Base-by-base conservation (phyloP, 2,888 invertebrate genomes). In the Drosophila siamana region DNA sequence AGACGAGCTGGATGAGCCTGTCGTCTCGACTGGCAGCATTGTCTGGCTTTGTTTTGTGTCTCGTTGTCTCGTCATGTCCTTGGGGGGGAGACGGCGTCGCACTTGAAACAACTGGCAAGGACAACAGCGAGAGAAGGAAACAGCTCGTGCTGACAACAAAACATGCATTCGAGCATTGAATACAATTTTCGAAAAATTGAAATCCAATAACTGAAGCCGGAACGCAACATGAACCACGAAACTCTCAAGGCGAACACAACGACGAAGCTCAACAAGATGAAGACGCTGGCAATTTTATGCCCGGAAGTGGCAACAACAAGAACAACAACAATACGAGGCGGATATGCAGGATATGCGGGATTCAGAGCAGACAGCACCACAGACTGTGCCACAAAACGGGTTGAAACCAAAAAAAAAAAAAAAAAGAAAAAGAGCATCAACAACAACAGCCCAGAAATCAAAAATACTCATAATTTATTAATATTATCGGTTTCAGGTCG, bases 391-490 rank as follows among this genome's bases (percentile, higher is more conserved):
- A 47, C 43, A 69, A 57, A 67, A 51, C 40, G 44, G 33, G 62
- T 60, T 62, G 54, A n/a, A n/a, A 55, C 74, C 55, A 48, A 48
- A 28, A 48, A 24, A 36, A 48, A 56, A 52, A 64, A 41, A 55
- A 59, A 64, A 15, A 50, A 28, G n/a, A 40, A 36, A 64, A 56
- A 48, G 19, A 61, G 44, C 43, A 55, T 66, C 75, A 77, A 57
- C 40, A 43, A 56, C 8, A 54, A 47, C 30, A 30, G 5, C 4
- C 11, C 4, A 33, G 33, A 33, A 33, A 33, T 33, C 33, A 48
- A 43, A 44, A 15, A 47, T 57, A 16, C 57, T 73, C 69, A 88
- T 82, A 89, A 87, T 85, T 89, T 83, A 89, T 87, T 71, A 87
- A 83, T 85, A 86, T 86, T 80, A 76, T 84, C 63, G 51, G 59